Conservation (phyloP, 2,797 vertebrate genomes). For the Prunella strophiata region DNA sequence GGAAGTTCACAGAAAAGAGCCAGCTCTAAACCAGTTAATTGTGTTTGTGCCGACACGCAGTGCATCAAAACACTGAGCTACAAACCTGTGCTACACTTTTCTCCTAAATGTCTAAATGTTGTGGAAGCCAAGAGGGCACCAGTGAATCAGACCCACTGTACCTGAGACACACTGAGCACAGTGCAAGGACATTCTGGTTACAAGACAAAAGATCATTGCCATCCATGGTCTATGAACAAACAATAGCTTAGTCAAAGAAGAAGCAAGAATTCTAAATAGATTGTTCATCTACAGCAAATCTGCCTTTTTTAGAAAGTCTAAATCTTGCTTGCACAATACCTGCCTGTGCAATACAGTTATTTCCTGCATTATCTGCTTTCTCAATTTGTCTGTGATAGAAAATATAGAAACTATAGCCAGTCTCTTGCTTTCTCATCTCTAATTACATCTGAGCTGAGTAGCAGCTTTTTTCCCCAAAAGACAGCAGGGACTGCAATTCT, state of each 20-base stretch:
- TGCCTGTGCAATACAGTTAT: not conserved
- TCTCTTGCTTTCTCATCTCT: not conserved
- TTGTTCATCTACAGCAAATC: not conserved
- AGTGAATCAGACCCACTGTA: not conserved
- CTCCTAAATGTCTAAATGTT: not conserved
- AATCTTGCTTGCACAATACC: not conserved
- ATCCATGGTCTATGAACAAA: not conserved
- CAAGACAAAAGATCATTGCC: not conserved
- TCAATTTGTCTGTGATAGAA: not conserved
- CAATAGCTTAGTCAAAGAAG: not conserved
- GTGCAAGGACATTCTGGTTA: not conserved
- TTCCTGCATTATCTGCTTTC: not conserved
- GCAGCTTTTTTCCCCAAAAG: not conserved
- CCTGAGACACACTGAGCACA: not conserved
- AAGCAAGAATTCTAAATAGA: not conserved
- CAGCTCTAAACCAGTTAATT: conserved; percentile 28
- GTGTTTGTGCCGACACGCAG: not conserved
- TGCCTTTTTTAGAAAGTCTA: not conserved
- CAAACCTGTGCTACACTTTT: not conserved
- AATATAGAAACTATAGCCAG: not conserved
- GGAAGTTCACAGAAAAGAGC: conserved; percentile 22
- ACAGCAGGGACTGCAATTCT: not conserved
- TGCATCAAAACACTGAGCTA: not conserved
- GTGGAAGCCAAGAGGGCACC: not conserved
- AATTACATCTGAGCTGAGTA: not conserved